Base-by-base conservation (phyloP, 1,140 invertebrate species). In the Eueides isabella region DNA sequence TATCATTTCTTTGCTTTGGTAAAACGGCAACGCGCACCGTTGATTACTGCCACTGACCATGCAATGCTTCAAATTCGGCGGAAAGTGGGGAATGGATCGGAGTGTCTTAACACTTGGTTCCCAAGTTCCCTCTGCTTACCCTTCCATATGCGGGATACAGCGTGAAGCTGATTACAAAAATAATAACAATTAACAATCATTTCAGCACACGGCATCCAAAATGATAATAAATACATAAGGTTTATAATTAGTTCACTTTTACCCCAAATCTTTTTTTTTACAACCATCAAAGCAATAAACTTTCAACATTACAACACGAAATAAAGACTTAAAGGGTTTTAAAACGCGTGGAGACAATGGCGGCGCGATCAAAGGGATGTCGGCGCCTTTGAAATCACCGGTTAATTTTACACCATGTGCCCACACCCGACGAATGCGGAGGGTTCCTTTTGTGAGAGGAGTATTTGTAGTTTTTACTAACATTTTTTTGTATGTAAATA, bases 281-380 rank as follows among this genome's bases (percentile, higher is more conserved):
- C 48, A 55, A 55, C 26, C 33, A 73, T 72, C 31, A 67, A 68
- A 70, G 76, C 84, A 85, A 88, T 89, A 88, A 91, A 89, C 80
- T 83, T 85, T 88, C 88, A 88, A 89, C 84, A 86, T 91, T 85
- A 89, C 87, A 90, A 85, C 85, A 87, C 80, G 81, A 88, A 90
- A 91, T 90, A 89, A 89, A 87, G 85, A 79, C 23, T 55, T 55
- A 55, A 55, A 55, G 23, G 48, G 86, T 85, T 88, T 87, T 88
- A 85, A 88, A 87, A 87, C 87, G 87, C 82, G 78, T 83, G 85
- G 86, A 90, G 88, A 91, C 88, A 91, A 91, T 87, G 80, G 86
- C 89, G 87, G 89, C 84, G 72, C 70, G 74, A 28, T 79, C 81
- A 88, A 91, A 90, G 86, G 76, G 80, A 72, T 61, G 72, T 79